Conservation (phyloP, 2,888 invertebrate genomes). For the Euphydryas editha region DNA sequence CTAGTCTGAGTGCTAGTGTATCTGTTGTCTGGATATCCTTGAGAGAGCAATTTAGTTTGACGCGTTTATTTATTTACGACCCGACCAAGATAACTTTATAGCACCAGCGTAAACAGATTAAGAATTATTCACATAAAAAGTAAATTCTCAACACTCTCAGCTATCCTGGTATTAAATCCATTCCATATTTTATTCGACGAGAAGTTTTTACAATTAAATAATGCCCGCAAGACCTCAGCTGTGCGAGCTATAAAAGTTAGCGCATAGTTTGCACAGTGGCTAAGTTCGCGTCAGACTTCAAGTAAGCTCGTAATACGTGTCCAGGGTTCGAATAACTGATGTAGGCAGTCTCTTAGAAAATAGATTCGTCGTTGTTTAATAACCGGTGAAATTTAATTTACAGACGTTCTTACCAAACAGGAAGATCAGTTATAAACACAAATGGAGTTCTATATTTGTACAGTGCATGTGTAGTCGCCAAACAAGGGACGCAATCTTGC, state of each 20-base stretch:
- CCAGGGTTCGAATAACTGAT: slow-evolving; percentile 15
- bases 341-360: slow-evolving; percentile 18
- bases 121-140: background rate
- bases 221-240: slow-evolving; percentile 14
- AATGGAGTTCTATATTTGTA: no score
- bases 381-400: slow-evolving; percentile 14
- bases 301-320: slow-evolving; percentile 16
- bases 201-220: slow-evolving; percentile 15
- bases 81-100: background rate
- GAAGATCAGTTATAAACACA: background rate
- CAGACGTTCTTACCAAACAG: slow-evolving; percentile 1
- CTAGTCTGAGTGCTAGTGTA: no score
- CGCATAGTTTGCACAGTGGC: slow-evolving; percentile 7
- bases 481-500: background rate
- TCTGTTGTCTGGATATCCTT: background rate
- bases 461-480: background rate
- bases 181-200: slow-evolving; percentile 5
- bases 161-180: slow-evolving; percentile 7
- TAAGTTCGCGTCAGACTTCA: slow-evolving; percentile 1
- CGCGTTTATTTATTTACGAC: background rate
- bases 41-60: background rate
- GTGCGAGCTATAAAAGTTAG: slow-evolving; percentile 14
- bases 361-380: slow-evolving; percentile 14
- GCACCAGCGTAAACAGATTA: background rate
- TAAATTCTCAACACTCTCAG: background rate